phyloP scores from a whole-genome alignment of 1,140 invertebrate species.

The Thaumatotibia leucotreta region DNA sequence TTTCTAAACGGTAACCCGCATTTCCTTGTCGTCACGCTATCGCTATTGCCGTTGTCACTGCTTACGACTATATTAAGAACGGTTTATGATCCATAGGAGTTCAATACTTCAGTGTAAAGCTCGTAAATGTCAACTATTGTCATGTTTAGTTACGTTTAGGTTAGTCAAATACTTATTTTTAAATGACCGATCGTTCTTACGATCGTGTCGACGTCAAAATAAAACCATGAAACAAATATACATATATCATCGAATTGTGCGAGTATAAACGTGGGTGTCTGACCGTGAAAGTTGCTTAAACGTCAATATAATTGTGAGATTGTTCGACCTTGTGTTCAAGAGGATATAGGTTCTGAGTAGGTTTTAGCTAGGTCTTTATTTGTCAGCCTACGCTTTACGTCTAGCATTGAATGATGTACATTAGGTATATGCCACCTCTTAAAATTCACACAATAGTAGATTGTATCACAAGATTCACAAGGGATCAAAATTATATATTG shows the following conservation, averaged over 20 bases:
- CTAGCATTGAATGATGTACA: no score
- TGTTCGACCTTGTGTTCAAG: not conserved
- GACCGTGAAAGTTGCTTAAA: not conserved
- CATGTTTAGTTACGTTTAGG: no score
- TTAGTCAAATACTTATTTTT: no score
- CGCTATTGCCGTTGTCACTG: constrained; percentile 22
- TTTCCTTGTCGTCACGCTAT: constrained; percentile 39
- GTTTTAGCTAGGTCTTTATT: not conserved
- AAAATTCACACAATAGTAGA: no score
- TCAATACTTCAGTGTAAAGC: not conserved
- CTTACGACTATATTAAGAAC: not conserved
- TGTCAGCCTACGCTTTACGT: not conserved
- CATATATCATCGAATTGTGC: no score
- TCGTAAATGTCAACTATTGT: not conserved
- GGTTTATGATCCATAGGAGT: not conserved
- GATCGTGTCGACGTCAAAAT: no score
- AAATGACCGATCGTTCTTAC: no score
- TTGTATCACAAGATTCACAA: no score
- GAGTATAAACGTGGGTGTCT: not conserved
- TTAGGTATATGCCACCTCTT: no score
- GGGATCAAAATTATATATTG: no score
- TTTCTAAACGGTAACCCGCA: constrained; percentile 44
- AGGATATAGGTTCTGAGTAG: not conserved
- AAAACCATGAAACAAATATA: no score
- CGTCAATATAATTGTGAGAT: not conserved